Conservation (phyloP, 2,113 vertebrate genomes). For the Nymphicus hollandicus region DNA sequence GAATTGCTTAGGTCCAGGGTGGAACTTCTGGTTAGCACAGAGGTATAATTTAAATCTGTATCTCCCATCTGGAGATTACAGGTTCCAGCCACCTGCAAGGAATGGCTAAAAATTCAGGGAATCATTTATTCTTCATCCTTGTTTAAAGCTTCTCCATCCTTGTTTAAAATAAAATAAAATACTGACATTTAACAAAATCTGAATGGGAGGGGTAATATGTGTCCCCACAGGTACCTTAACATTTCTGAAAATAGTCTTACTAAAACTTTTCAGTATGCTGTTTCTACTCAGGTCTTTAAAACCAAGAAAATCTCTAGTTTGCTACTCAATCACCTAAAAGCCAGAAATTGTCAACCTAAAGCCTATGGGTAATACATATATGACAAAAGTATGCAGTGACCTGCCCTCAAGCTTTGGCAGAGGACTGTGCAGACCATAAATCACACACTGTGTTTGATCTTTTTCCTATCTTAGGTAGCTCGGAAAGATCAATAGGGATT, state of each 20-base stretch:
- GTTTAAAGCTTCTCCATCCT: background rate
- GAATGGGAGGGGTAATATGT: background rate
- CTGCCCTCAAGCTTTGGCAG: background rate
- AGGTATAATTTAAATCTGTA: background rate
- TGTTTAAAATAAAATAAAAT: background rate
- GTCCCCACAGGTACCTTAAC: background rate
- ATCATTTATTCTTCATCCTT: background rate
- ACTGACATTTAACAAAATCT: background rate
- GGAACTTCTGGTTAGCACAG: background rate
- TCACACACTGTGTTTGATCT: background rate
- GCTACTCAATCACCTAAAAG: background rate
- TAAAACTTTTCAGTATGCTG: background rate
- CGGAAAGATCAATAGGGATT: background rate
- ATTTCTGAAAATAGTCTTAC: background rate
- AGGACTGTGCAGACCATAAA: background rate
- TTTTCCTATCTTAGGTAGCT: background rate
- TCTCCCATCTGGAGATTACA: background rate
- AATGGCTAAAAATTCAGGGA: background rate
- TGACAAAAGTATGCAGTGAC: background rate
- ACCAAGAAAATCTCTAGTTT: background rate
- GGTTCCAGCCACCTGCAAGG: background rate
- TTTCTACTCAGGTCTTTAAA: background rate
- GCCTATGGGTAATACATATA: background rate
- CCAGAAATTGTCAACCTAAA: no score
- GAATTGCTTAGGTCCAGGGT: background rate